Percentiles rank a stretch among this genome's conserved stretches.
These are phyloP conservation scores for Epinephelus cyanopodus DNA, from an alignment of 2,113 vertebrate species.

Conservation along the genomic window DNA sequence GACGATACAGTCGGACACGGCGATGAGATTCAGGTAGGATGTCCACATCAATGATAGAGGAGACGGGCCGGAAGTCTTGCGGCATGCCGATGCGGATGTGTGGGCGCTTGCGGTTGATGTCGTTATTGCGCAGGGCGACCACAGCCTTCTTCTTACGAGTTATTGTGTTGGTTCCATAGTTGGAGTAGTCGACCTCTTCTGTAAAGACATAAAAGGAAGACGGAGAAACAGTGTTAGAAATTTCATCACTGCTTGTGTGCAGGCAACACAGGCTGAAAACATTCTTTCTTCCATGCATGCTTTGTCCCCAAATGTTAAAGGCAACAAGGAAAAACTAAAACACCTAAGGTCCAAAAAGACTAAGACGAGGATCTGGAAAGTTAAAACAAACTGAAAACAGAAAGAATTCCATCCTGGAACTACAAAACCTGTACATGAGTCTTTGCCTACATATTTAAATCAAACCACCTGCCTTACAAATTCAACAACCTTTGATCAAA, in stretches of 20 bases:
- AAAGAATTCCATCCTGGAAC: slow-evolving; percentile 1
- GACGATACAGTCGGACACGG: slow-evolving; percentile 93
- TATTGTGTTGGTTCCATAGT: slow-evolving; percentile 91
- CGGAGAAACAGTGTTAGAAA: neutral
- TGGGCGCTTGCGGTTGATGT: slow-evolving; percentile 91
- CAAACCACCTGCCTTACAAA: slow-evolving; percentile 49
- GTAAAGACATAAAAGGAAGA: slow-evolving; percentile 57
- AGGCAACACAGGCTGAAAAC: neutral
- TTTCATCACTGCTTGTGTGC: neutral
- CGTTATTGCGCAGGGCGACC: slow-evolving; percentile 92
- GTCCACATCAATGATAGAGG: slow-evolving; percentile 98
- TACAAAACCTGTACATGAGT: slow-evolving; percentile 11
- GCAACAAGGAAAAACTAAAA: neutral
- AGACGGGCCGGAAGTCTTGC: slow-evolving; percentile 96
- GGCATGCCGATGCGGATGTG: slow-evolving; percentile 96
- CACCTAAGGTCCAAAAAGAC: neutral
- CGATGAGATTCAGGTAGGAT: slow-evolving; percentile 97
- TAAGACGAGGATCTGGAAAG: slow-evolving; percentile 5
- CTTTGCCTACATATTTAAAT: slow-evolving; percentile 44
- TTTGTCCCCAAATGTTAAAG: neutral
- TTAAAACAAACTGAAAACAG: slow-evolving; percentile 23
- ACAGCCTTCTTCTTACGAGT: slow-evolving; percentile 92
- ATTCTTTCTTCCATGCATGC: neutral
- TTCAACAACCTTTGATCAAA: slow-evolving; percentile 36
- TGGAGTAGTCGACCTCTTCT: slow-evolving; percentile 96